These are phyloP conservation scores for Heterochromis multidens DNA, from an alignment of 2,113 vertebrate species.

Conservation along the genomic window DNA sequence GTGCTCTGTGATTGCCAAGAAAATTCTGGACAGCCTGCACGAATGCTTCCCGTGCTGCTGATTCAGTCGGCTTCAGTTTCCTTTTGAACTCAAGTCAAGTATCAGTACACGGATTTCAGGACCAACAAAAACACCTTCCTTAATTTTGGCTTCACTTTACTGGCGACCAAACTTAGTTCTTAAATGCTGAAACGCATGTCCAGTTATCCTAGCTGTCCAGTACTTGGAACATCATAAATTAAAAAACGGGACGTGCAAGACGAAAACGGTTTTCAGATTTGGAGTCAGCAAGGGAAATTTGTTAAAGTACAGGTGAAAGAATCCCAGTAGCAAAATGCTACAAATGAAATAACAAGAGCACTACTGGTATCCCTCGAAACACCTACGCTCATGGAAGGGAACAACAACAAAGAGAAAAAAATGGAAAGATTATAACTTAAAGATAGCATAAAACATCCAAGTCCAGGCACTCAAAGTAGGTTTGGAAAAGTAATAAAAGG, in stretches of 20 bases:
- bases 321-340: no score
- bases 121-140: not conserved
- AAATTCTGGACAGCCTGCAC: not conserved
- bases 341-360: no score
- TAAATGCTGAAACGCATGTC: not conserved
- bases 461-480: not conserved
- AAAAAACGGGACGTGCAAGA: not conserved
- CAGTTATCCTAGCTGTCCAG: not conserved
- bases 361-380: no score
- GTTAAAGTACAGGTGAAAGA: no score
- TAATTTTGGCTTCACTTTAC: not conserved
- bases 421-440: not conserved
- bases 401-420: not conserved
- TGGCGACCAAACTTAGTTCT: not conserved
- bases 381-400: fast-evolving
- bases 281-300: no score
- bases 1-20: not conserved
- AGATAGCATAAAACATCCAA: not conserved
- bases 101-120: not conserved
- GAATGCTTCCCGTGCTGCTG: no score
- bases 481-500: not conserved
- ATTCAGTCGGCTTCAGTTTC: no score
- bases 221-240: not conserved
- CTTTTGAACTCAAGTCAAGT: no score
- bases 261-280: no score